Evolutionary conservation across 2,888 invertebrate genomes (phyloP), one percentile per base, ranked within the genome.

Genomic region (Mythimna impura): DNA sequence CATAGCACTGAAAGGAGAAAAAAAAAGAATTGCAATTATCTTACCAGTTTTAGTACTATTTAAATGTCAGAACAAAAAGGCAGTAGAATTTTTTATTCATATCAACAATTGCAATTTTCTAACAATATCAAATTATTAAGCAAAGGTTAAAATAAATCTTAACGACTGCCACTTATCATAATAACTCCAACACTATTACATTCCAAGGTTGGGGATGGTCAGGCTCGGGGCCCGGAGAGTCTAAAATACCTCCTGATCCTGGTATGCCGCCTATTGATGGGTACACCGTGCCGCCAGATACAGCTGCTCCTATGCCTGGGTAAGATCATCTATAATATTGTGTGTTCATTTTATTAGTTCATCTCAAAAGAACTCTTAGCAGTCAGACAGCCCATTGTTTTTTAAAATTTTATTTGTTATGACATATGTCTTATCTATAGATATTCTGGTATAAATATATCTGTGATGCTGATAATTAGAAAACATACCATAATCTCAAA

Each of bases 191-290:
- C 17, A n/a, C 17, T 61, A 17, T 47, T 63, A 34, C 52, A 30
- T 73, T 60, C 66, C 2, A 79, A 91, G 96, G 94, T 73, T 96
- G 96, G 96, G 94, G 94, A 17, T 95, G 95, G 95, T 85, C 92
- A 36, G 93, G 92, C 6, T 81, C 91, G 17, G 93, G 92, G 14
- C 89, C 91, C 4, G 92, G 89, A 30, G 95, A 95, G 72, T 82
- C 93, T 5, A 96, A 96, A 85, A 88, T 93, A 76, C 78, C 89
- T 54, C 82, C 90, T 47, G 95, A 95, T 40, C 88, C 94, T 4
- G 82, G 91, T 14, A 90, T 95, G 83, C 80, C 90, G 36, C 92
- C 94, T 8, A 83, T 96, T 81, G 95, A 96, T 79, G 93, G 92
- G 0, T 96, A 91, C 83, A 73, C 89, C 14, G 91, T 91, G 43